These are phyloP conservation scores for Dolichopus griseipennis DNA, from an alignment of 2,888 invertebrate genomes.

Conservation along the genomic window DNA sequence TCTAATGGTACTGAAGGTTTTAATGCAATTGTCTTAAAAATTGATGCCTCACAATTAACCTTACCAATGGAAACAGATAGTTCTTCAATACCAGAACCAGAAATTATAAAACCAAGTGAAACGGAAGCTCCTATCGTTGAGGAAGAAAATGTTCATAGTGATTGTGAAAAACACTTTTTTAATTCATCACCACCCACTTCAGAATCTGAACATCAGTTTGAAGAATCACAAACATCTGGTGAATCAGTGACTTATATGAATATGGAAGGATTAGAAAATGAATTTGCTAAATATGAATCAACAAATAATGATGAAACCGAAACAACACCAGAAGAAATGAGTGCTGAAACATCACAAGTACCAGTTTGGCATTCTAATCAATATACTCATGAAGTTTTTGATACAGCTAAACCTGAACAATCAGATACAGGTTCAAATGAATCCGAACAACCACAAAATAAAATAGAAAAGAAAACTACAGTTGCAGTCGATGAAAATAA, in stretches of 20 bases:
- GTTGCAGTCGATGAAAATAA: too few species aligned
- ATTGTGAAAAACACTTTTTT: too few species aligned
- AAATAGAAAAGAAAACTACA: too few species aligned
- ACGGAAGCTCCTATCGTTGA: too few species aligned
- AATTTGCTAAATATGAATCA: background rate
- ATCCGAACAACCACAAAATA: background rate
- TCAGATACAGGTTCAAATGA: background rate
- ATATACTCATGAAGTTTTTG: too few species aligned
- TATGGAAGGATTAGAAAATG: background rate
- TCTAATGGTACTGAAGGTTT: constrained; percentile 25
- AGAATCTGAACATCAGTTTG: too few species aligned
- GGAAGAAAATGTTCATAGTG: too few species aligned
- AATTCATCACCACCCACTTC: too few species aligned
- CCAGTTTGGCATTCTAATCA: too few species aligned
- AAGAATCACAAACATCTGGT: background rate
- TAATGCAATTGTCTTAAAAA: constrained; percentile 24
- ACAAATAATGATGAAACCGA: background rate
- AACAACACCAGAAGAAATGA: background rate
- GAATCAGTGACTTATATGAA: background rate
- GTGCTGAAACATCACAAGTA: background rate
- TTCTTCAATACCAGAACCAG: background rate
- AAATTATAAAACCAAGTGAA: too few species aligned
- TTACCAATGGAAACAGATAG: background rate
- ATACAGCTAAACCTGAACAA: too few species aligned
- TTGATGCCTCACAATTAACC: constrained; percentile 12